phyloP scores from a whole-genome alignment of 2,888 invertebrate species.

The Rhagophthalmus giganteus region DNA sequence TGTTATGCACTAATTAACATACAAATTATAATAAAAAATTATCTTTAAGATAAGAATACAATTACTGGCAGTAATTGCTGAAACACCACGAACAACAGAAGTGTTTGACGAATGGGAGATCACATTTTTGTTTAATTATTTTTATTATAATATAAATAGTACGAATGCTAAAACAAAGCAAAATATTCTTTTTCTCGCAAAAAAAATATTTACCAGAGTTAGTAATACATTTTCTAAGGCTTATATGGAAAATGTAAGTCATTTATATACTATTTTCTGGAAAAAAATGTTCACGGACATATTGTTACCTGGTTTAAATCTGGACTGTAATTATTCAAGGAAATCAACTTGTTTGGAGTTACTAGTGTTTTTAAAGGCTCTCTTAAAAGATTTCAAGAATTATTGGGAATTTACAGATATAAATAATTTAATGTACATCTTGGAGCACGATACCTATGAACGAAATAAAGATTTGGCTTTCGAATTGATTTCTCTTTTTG shows the following conservation, averaged over 20 bases:
- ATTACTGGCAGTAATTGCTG: constrained; percentile 70
- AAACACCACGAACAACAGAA: constrained; percentile 75
- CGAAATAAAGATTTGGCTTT: constrained; percentile 70
- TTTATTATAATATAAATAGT: constrained; percentile 70
- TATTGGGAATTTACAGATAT: constrained; percentile 42
- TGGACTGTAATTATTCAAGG: constrained; percentile 66
- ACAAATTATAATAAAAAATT: constrained; percentile 33
- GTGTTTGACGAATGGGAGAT: constrained; percentile 65
- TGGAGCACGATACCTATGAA: constrained; percentile 72
- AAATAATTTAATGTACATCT: constrained; percentile 42
- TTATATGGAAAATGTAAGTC: no score
- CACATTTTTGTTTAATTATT: constrained; percentile 62
- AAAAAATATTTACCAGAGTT: constrained; percentile 68
- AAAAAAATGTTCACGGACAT: constrained; percentile 54
- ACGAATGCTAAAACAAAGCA: constrained; percentile 71
- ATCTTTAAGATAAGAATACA: constrained; percentile 66
- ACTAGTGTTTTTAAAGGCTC: constrained; percentile 41
- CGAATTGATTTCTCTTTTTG: constrained; percentile 58
- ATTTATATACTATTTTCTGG: constrained; percentile 17
- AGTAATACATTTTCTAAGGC: no score
- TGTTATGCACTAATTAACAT: constrained; percentile 27
- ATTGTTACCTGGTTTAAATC: constrained; percentile 56
- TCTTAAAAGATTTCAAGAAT: constrained; percentile 33
- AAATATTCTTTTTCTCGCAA: constrained; percentile 67
- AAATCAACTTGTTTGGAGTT: constrained; percentile 63